Evolutionary conservation across 2,888 invertebrate genomes (phyloP), one percentile per base, ranked within the genome.

Genomic region (Norana najaformis): DNA sequence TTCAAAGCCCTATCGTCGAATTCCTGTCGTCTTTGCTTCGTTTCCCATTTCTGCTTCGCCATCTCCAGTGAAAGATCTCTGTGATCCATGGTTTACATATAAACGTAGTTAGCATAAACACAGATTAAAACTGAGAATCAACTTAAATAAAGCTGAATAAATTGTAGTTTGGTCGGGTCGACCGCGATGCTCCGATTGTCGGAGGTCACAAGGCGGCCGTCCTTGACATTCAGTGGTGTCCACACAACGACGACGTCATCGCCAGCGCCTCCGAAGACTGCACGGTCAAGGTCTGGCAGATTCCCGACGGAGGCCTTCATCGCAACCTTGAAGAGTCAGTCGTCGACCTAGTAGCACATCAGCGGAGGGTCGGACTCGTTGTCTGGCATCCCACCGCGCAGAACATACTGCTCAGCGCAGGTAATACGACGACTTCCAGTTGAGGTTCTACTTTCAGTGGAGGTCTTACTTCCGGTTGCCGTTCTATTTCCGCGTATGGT

Each of bases 181-280:
- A 98, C 95, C 97, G 98, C 94, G 95, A 96, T 93, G 93, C 93
- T 90, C 96, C 96, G 96, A 97, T 96, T 96, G 98, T 99, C 91
- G 97, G 97, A 35, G 98, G 98, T 34, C 98, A 99, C 95, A 97
- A 97, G 92, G 97, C 97, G 91, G 97, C 98, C 90, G 98, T 98
- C 90, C 95, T 98, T 93, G 98, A 98, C 95, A 97, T 98, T 92
- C 97, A 98, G 94, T 99, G 98, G 98, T 98, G 98, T 95, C 98
- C 98, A 53, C 98, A 98, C 96, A 98, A 99, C 95, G 98, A 99
- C 95, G 97, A 98, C 95, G 96, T 98, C 93, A 98, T 98, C 93
- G 98, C 98, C 20, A 98, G 98, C 90, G 97, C 97, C 94, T 98
- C 98, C 90, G 98, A 99, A 95, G 98, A 99, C 95, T 98, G 98